These are phyloP conservation scores for Chouioia cunea DNA, from an alignment of 2,888 invertebrate species.

Conservation along the genomic window DNA sequence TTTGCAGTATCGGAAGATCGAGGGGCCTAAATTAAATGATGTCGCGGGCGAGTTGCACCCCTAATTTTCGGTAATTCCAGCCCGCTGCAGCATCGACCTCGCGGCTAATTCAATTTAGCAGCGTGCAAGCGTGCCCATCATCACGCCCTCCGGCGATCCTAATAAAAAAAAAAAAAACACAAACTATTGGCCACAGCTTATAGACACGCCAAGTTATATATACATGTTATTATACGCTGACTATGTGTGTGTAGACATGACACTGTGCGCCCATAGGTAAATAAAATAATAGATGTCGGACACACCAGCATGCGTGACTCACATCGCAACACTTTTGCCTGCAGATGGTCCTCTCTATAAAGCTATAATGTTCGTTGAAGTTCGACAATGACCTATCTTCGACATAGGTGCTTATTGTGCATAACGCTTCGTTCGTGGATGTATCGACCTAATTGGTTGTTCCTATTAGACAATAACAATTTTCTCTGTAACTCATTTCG, in stretches of 20 bases:
- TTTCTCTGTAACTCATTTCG: too few relatives aligned
- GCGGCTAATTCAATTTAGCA: conserved; percentile 57
- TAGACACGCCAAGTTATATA: too few relatives aligned
- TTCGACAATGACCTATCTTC: conserved; percentile 11
- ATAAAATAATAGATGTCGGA: background rate
- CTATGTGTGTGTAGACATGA: background rate
- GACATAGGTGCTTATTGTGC: too few relatives aligned
- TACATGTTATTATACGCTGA: too few relatives aligned
- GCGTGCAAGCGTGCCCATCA: conserved; percentile 12
- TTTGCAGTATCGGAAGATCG: conserved; percentile 33
- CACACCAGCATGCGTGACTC: conserved; percentile 17
- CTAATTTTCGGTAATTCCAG: conserved; percentile 59
- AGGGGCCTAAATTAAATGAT: conserved; percentile 58
- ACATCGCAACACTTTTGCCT: conserved; percentile 3
- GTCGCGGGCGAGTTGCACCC: conserved; percentile 50
- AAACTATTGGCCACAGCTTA: too few relatives aligned
- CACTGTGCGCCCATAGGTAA: background rate
- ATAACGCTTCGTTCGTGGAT: conserved; percentile 14
- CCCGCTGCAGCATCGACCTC: conserved; percentile 53
- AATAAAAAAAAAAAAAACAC: too few relatives aligned
- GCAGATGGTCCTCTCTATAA: conserved; percentile 34
- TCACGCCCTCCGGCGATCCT: background rate
- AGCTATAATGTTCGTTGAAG: conserved; percentile 24
- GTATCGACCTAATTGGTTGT: background rate
- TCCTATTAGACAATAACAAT: too few relatives aligned